phyloP scores from a whole-genome alignment of 2,888 invertebrate genomes.

The Dione vanillae region DNA sequence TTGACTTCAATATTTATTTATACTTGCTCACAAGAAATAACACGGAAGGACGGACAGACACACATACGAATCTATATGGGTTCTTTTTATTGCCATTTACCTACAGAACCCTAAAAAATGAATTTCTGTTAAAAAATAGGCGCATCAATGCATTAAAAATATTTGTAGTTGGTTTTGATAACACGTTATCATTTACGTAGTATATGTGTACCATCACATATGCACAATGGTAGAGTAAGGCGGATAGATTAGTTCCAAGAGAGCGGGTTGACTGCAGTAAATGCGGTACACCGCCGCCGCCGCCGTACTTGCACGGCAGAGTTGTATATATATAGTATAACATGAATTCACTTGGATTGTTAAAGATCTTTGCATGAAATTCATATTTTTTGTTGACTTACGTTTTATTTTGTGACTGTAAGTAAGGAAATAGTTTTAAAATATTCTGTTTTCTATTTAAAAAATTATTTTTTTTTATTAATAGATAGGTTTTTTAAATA shows the following conservation, averaged over 20 bases:
- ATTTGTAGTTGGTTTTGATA: too few species aligned
- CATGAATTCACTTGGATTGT: conserved; percentile 1
- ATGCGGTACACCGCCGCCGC: conserved; percentile 25
- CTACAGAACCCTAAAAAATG: too few species aligned
- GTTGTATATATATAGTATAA: conserved; percentile 16
- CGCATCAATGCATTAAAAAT: neutral
- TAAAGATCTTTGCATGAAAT: neutral
- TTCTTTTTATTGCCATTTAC: too few species aligned
- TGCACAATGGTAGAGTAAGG: neutral
- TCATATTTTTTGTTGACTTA: neutral
- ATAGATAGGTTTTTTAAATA: too few species aligned
- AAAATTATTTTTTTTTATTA: too few species aligned
- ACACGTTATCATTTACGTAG: neutral
- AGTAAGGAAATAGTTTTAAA: neutral
- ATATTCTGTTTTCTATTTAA: neutral
- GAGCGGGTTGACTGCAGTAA: conserved; percentile 33
- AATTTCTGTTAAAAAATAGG: too few species aligned
- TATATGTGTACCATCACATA: neutral
- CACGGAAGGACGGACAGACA: too few species aligned
- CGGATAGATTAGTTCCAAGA: conserved; percentile 35
- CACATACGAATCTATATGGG: too few species aligned
- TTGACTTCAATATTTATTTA: too few species aligned
- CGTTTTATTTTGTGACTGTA: neutral
- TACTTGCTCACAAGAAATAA: too few species aligned
- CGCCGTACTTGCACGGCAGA: conserved; percentile 4